Base-by-base conservation (phyloP, 1,140 invertebrate genomes). In the Hormaphis cornu region DNA sequence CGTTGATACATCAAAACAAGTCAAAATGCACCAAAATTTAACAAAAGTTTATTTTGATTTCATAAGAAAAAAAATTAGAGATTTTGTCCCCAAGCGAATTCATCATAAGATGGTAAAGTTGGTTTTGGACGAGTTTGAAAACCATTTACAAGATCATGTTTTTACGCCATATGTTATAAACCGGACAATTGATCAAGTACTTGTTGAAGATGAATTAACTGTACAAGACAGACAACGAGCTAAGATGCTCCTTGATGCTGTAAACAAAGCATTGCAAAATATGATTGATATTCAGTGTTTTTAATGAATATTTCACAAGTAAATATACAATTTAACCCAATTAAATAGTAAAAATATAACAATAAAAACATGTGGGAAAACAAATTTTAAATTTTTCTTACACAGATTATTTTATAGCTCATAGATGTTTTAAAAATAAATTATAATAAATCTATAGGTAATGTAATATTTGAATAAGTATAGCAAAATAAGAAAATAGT, bases 51-150 rank as follows among this genome's bases (percentile, higher is more conserved):
- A 66, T 14, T 66, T 66, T 35, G 18, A 50, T 14, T 66, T 50
- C 26, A 20, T 66, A 5, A 66, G 61, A 3, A 66, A 35, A 66
- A 66, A 33, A 9, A 30, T 66, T 3, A 6, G 10, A 33, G 61
- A 66, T 24, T 66, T 66, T 24, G 61, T 66, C 5, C 42, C 61
- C 3, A 66, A 66, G n/a, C 26, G 44, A 18, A 66, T 66, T 22
- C n/a, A 26, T 10, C 35, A 50, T 48, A 66, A 66, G n/a, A 66
- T 66, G 61, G 42, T 66, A 7, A 30, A 66, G 22, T 4, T 30
- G 12, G 44, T 66, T 22, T 48, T 66, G 22, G n/a, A 48, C 2
- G 50, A 50, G 33, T 42, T 66, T 0, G 44, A 66, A 0, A 14
- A 66, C 12, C 24, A 35, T 66, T 22, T 66, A 44, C 26, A 48